Conservation (phyloP, 2,113 vertebrate species). For the Microtus oregoni region DNA sequence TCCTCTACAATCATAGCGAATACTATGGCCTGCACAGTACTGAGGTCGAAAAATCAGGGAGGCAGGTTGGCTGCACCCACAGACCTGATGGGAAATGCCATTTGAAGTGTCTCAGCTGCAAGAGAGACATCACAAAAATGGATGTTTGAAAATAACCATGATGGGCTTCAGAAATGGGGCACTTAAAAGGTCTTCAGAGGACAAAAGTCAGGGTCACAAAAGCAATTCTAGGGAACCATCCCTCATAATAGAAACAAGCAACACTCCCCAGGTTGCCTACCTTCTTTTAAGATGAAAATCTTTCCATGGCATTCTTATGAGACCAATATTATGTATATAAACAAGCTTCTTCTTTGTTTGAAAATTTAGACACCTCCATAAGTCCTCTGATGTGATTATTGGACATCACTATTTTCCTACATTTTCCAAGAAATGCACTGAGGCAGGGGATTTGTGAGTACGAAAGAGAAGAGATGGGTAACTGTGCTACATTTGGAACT, state of each 20-base stretch:
- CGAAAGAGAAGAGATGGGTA: not conserved
- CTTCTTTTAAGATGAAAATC: conserved; percentile 42
- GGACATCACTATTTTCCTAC: not conserved
- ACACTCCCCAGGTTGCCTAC: not conserved
- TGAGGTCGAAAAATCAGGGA: not conserved
- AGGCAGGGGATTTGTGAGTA: not conserved
- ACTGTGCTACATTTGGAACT: not conserved
- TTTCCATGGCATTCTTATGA: not conserved
- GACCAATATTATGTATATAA: not conserved
- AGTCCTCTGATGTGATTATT: not conserved
- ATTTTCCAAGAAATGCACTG: not conserved
- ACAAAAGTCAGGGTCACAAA: not conserved
- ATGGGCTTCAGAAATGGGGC: conserved; percentile 67
- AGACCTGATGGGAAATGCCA: conserved; percentile 75
- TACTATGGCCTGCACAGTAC: not conserved
- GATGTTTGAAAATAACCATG: conserved; percentile 59
- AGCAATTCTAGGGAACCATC: not conserved
- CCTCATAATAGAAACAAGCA: not conserved
- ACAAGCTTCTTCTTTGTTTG: not conserved
- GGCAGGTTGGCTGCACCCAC: not conserved
- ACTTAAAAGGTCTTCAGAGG: conserved; percentile 54
- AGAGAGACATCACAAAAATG: conserved; percentile 59
- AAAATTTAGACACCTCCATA: conserved; percentile 4
- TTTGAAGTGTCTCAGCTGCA: conserved; percentile 49
- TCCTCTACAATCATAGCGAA: not conserved